phyloP scores from a whole-genome alignment of 2,797 vertebrate genomes.

The Distichodus sexfasciatus region DNA sequence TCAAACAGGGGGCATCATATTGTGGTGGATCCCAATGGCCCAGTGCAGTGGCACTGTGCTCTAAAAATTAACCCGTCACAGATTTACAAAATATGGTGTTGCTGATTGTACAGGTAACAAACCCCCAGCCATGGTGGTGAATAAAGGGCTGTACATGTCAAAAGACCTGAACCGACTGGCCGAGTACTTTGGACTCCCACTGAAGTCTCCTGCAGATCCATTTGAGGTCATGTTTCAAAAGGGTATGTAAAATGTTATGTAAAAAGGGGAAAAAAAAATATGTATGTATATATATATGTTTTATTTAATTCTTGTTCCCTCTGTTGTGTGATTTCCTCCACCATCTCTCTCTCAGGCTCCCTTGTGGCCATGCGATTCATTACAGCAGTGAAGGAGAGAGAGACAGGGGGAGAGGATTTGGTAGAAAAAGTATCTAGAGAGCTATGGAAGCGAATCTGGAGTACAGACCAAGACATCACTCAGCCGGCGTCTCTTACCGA shows the following conservation, averaged over 20 bases:
- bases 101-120: conserved; percentile 77
- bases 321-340: too few relatives aligned
- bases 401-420: conserved; percentile 55
- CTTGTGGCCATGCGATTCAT: conserved; percentile 88
- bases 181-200: conserved; percentile 75
- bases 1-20: too few relatives aligned
- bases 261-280: too few relatives aligned
- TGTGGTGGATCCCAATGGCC: too few relatives aligned
- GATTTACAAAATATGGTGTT: not conserved
- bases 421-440: conserved; percentile 86
- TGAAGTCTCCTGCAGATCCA: conserved; percentile 66
- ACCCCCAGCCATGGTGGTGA: conserved; percentile 78
- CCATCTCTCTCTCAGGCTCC: conserved; percentile 63
- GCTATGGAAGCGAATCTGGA: conserved; percentile 88
- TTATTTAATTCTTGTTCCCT: not conserved
- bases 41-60: too few relatives aligned
- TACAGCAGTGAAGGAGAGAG: conserved; percentile 71
- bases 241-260: conserved; percentile 66
- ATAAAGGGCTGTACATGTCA: conserved; percentile 75
- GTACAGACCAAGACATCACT: conserved; percentile 82
- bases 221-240: conserved; percentile 68
- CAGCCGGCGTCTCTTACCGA: conserved; percentile 69
- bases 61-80: too few relatives aligned
- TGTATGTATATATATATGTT: too few relatives aligned
- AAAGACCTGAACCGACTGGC: conserved; percentile 72